These are phyloP conservation scores for Lepidothrix coronata DNA, from an alignment of 2,113 vertebrate species.

Conservation along the genomic window DNA sequence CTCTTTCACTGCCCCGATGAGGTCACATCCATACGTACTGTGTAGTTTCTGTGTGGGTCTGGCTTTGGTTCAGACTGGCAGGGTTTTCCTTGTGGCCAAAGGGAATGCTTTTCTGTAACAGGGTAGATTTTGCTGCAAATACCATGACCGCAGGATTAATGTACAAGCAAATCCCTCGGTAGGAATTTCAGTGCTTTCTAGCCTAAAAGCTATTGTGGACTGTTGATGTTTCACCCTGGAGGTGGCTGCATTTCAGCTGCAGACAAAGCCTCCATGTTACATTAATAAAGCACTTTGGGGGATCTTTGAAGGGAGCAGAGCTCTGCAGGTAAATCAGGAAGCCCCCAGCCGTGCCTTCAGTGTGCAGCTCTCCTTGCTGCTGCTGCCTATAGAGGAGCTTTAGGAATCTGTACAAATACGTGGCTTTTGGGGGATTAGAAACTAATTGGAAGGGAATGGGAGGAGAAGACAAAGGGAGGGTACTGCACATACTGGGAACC, in stretches of 20 bases:
- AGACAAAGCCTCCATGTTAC: neutral
- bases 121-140: neutral
- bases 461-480: neutral
- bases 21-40: rapidly evolving
- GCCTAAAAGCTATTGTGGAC: neutral
- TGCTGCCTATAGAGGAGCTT: neutral
- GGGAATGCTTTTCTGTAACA: neutral
- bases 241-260: neutral
- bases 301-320: neutral
- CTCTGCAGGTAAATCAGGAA: neutral
- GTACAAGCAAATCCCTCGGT: neutral
- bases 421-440: constrained; percentile 14
- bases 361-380: neutral
- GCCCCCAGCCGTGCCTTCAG: neutral
- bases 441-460: constrained; percentile 7
- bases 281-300: neutral
- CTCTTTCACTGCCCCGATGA: neutral
- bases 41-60: neutral
- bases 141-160: neutral
- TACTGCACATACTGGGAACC: neutral
- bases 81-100: neutral
- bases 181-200: neutral
- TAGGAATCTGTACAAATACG: neutral
- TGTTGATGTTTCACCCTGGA: neutral
- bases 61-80: neutral